phyloP scores from a whole-genome alignment of 2,797 vertebrate genomes.

The Furcifer pardalis region DNA sequence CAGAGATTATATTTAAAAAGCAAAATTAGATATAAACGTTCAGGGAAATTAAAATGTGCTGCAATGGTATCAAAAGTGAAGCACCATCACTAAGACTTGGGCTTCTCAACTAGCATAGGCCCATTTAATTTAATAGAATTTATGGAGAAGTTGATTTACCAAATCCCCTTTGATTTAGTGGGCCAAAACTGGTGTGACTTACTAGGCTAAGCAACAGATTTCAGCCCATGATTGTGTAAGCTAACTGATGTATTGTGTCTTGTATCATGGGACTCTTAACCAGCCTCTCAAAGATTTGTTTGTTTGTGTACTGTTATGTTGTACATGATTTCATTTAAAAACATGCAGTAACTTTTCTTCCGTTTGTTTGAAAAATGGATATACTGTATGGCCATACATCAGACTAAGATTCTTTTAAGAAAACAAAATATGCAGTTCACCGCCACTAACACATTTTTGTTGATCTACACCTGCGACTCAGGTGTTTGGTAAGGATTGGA shows the following conservation, averaged over 20 bases:
- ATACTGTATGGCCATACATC: no score
- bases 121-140: background rate
- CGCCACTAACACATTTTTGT: background rate
- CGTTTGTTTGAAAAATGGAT: no score
- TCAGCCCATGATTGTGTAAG: no score
- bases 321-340: background rate
- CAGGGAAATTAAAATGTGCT: background rate
- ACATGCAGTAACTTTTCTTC: no score
- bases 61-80: background rate
- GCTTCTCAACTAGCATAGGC: background rate
- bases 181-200: no score
- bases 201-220: no score
- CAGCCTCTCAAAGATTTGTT: no score
- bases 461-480: constrained; percentile 10
- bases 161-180: no score
- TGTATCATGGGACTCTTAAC: no score
- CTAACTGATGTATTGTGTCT: no score
- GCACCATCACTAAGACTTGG: background rate
- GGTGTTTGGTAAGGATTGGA: constrained; percentile 28
- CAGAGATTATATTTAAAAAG: background rate
- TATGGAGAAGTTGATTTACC: background rate
- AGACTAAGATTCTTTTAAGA: background rate
- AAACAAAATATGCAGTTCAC: background rate
- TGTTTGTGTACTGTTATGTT: no score
- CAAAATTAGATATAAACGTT: background rate